Conservation (phyloP, 1,140 invertebrate species). For the Anthonomus grandis region DNA sequence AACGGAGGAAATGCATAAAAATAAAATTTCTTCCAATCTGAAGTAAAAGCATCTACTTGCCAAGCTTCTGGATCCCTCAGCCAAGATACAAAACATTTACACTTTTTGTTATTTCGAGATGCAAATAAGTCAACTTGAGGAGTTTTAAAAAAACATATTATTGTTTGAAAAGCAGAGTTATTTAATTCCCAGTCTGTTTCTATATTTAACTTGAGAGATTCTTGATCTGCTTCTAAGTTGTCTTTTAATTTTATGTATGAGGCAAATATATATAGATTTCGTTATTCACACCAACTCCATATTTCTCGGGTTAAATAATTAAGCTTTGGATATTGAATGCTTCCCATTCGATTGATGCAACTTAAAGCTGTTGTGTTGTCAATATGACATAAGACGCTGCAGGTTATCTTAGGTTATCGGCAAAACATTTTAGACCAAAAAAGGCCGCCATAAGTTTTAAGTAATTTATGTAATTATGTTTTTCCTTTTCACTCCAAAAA, state of each 20-base stretch:
- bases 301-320: slow-evolving; percentile 15
- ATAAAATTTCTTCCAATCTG: slow-evolving; percentile 26
- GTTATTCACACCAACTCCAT: slow-evolving; percentile 39
- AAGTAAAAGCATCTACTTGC: slow-evolving; percentile 38
- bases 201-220: slow-evolving; percentile 24
- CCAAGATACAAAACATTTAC: slow-evolving; percentile 36
- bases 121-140: slow-evolving; percentile 41
- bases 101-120: slow-evolving; percentile 35
- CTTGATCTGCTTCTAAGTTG: slow-evolving; percentile 33
- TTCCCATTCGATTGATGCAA: slow-evolving; percentile 41
- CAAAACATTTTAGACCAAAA: slow-evolving; percentile 36
- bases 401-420: slow-evolving; percentile 1
- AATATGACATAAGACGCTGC: slow-evolving; percentile 19
- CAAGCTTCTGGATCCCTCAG: slow-evolving; percentile 25
- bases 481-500: slow-evolving; percentile 30
- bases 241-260: slow-evolving; percentile 33
- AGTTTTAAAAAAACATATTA: slow-evolving; percentile 23
- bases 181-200: slow-evolving; percentile 14
- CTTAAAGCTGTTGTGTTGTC: slow-evolving; percentile 48
- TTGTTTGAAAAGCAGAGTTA: slow-evolving; percentile 12
- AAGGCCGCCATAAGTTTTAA: slow-evolving; percentile 36
- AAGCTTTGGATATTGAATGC: slow-evolving; percentile 5
- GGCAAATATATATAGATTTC: slow-evolving; percentile 33
- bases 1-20: slow-evolving; percentile 42
- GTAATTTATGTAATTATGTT: slow-evolving; percentile 35